Conservation (phyloP, 2,113 vertebrate genomes). For the Oryctolagus cuniculus region DNA sequence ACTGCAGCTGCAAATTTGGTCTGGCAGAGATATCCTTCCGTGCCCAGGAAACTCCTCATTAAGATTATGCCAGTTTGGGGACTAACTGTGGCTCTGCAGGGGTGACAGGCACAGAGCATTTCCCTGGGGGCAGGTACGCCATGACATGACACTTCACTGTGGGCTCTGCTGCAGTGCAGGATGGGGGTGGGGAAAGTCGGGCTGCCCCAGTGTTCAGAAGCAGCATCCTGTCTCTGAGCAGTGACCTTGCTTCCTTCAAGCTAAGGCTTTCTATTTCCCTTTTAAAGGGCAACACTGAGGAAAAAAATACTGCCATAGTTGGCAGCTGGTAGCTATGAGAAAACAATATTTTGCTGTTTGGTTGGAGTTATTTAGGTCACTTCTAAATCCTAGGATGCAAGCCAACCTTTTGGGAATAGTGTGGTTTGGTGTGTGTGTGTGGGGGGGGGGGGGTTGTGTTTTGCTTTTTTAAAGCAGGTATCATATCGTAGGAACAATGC, state of each 20-base stretch:
- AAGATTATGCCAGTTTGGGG: not conserved
- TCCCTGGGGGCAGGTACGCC: not conserved
- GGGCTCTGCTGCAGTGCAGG: too few species aligned
- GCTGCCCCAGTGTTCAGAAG: not conserved
- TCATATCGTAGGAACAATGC: not conserved
- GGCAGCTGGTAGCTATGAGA: not conserved
- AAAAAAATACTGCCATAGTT: not conserved
- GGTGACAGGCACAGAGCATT: not conserved
- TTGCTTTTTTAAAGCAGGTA: not conserved
- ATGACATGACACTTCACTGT: too few species aligned
- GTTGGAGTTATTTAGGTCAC: slow-evolving; percentile 30
- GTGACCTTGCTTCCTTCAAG: not conserved
- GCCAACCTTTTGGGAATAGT: not conserved
- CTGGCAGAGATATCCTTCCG: not conserved
- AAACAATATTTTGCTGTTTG: not conserved
- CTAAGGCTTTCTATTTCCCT: not conserved
- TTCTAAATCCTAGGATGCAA: not conserved
- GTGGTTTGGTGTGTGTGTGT: too few species aligned
- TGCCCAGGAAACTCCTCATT: not conserved
- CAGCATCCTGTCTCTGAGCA: too few species aligned
- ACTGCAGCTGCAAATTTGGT: not conserved
- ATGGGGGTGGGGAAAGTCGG: accelerated
- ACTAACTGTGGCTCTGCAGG: not conserved
- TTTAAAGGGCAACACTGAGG: not conserved
- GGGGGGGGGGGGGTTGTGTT: too few species aligned